Conservation (phyloP, 1,140 invertebrate genomes). For the Macrotrachela quadricornifera region DNA sequence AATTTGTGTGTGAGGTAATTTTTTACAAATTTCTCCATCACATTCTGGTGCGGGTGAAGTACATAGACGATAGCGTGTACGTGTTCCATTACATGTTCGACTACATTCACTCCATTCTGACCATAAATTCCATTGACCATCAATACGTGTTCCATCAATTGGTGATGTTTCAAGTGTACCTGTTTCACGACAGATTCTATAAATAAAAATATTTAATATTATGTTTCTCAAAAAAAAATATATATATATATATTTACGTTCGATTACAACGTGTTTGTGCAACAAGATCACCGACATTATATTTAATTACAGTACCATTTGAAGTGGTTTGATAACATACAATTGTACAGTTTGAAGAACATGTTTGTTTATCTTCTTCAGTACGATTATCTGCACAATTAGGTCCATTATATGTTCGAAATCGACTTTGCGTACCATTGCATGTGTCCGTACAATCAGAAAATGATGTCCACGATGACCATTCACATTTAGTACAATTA, state of each 20-base stretch:
- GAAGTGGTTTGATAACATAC: too few relatives aligned
- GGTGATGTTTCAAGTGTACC: too few relatives aligned
- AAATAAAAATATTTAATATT: too few relatives aligned
- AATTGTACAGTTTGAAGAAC: background rate
- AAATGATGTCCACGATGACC: constrained; percentile 2
- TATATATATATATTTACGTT: background rate
- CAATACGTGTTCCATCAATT: too few relatives aligned
- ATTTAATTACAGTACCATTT: too few relatives aligned
- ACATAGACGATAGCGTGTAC: background rate
- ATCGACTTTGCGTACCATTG: background rate
- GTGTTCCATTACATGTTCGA: background rate
- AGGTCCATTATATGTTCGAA: background rate
- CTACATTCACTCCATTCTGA: constrained; percentile 4
- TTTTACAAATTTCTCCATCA: too few relatives aligned
- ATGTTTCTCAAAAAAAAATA: background rate
- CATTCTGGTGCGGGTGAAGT: too few relatives aligned
- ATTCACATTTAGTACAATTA: constrained; percentile 6
- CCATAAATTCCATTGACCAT: background rate
- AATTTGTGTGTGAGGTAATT: too few relatives aligned
- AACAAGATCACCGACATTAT: too few relatives aligned
- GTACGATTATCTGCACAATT: background rate
- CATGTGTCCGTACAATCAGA: constrained; percentile 1
- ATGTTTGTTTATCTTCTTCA: background rate
- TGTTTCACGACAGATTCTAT: too few relatives aligned
- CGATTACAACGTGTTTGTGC: background rate